Evolutionary conservation across 2,797 vertebrate species (phyloP), one percentile per base, ranked within the genome.

Genomic region (Centropyge bicolor): DNA sequence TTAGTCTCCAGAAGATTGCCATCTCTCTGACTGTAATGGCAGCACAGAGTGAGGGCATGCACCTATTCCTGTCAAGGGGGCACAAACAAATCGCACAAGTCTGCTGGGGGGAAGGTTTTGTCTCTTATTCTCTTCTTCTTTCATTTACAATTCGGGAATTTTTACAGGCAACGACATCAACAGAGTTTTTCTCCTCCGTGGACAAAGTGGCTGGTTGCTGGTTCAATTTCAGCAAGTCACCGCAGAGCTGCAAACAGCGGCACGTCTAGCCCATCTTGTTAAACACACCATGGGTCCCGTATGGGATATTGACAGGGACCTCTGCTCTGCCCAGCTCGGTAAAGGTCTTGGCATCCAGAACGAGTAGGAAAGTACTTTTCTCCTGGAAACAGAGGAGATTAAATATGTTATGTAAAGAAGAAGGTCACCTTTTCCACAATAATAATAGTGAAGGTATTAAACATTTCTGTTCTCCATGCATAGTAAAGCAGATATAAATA

Each of bases 271-370:
- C 84, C 87, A 70, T 89, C 55, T 90, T 75, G 62, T 94, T 90
- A 80, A 98, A 99, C 54, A 96, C 78, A 17, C 98, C 97, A 0
- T 98, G 98, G 87, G 97, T 98, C 14, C 97, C 97, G 1, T 94
- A 97, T 11, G 97, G 97, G 65, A 98, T 95, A 88, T 93, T 93
- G 84, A 97, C 96, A 14, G 96, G 93, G 0, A 98, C 96, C 74
- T 97, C 96, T 0, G 97, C 97, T 88, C 97, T 91, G n/a, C 96
- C 97, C 88, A 99, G 49, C 73, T 99, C 97, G 19, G 63, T 93
- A 92, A 99, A 98, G 78, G 95, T 97, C 93, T 96, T 96, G 64
- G 97, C 97, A 86, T 99, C 96, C 92, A 99, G 91, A 48, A 97
- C 82, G 0, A 99, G 95, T 14, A 99, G 95, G 91, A 98, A 99